A percentile compares a stretch with the other conserved stretches of the same genome.
phyloP scores from a whole-genome alignment of 2,888 invertebrate genomes.

The Agrotis segetum region DNA sequence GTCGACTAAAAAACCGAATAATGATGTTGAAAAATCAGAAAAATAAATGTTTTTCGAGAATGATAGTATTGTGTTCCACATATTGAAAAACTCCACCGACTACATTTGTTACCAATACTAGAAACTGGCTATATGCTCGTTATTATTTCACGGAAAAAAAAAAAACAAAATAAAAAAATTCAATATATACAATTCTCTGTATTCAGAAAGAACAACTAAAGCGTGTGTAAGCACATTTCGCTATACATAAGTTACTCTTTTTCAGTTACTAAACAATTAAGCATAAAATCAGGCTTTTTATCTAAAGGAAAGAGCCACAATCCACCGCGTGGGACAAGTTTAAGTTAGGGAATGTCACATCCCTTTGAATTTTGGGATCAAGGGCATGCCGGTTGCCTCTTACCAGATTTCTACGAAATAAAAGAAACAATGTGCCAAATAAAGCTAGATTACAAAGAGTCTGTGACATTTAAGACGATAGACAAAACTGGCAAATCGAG shows the following conservation, averaged over 20 bases:
- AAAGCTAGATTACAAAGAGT: conserved; percentile 28
- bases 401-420: conserved; percentile 10
- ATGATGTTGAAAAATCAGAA: background rate
- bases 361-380: background rate
- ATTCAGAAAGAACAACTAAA: background rate
- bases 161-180: too few species aligned
- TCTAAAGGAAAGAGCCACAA: background rate
- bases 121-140: background rate
- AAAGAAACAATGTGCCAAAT: conserved; percentile 7
- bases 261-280: background rate
- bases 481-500: conserved; percentile 68
- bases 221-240: background rate
- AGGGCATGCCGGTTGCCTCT: background rate
- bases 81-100: background rate
- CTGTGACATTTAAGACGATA: conserved; percentile 55
- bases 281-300: too few species aligned
- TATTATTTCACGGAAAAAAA: background rate
- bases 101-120: background rate
- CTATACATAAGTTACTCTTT: background rate
- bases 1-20: background rate
- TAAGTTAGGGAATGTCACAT: background rate
- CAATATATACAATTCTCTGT: too few species aligned
- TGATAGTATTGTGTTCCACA: background rate
- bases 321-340: background rate
- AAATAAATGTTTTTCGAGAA: background rate